These are phyloP conservation scores for Eumeta japonica DNA, from an alignment of 1,140 invertebrate genomes.

Conservation along the genomic window DNA sequence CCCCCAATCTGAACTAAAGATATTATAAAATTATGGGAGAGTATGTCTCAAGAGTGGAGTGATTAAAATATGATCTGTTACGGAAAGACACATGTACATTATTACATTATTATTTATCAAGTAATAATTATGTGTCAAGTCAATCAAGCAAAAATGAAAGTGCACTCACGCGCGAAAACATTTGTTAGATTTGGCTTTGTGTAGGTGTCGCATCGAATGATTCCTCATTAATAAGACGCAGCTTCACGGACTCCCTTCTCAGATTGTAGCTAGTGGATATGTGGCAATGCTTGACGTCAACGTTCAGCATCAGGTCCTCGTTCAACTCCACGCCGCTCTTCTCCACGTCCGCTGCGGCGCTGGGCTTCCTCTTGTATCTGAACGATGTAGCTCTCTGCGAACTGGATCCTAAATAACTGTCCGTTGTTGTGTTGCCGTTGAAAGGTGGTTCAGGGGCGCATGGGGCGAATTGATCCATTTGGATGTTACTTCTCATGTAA, in stretches of 20 bases:
- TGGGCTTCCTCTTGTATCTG: slow-evolving; percentile 47
- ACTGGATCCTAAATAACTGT: slow-evolving; percentile 43
- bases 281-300: slow-evolving; percentile 49
- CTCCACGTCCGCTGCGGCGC: slow-evolving; percentile 45
- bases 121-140: no score
- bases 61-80: no score
- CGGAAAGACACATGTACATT: no score
- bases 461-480: slow-evolving; percentile 43
- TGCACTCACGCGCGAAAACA: slow-evolving; percentile 35
- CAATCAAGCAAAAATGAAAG: no score
- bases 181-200: slow-evolving; percentile 50
- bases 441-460: slow-evolving; percentile 66
- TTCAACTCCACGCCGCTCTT: slow-evolving; percentile 51
- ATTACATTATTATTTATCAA: no score
- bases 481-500: slow-evolving; percentile 35
- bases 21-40: no score
- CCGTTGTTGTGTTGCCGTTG: slow-evolving; percentile 67
- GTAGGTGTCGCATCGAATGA: slow-evolving; percentile 38
- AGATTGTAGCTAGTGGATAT: slow-evolving; percentile 53
- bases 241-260: slow-evolving; percentile 46
- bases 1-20: no score
- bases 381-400: slow-evolving; percentile 40
- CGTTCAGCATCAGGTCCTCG: slow-evolving; percentile 42
- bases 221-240: slow-evolving; percentile 53
- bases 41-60: no score